phyloP scores from a whole-genome alignment of 2,888 invertebrate genomes.

The Exephanes ischioxanthus region DNA sequence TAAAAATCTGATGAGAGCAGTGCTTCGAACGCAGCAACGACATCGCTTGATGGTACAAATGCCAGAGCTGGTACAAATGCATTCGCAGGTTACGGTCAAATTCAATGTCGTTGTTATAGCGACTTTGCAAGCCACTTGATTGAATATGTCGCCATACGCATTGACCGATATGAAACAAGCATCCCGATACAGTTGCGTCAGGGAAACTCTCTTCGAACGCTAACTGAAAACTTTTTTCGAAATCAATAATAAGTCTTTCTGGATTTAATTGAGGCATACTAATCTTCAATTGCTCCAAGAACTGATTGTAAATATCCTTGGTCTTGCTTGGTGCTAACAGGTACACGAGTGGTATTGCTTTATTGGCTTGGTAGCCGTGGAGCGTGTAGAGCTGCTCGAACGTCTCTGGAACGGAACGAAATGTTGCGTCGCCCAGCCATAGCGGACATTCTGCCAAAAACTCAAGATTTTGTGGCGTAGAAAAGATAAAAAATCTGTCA shows the following conservation, averaged over 20 bases:
- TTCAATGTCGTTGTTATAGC: conserved; percentile 1
- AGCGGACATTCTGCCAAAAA: neutral
- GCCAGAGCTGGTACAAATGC: conserved; percentile 16
- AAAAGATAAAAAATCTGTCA: conserved; percentile 15
- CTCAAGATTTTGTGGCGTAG: conserved; percentile 8
- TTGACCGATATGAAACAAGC: conserved; percentile 46
- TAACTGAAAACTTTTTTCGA: neutral
- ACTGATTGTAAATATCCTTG: neutral
- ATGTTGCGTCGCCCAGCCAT: conserved; percentile 15
- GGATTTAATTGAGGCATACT: neutral
- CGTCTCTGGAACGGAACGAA: neutral
- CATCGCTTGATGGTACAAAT: conserved; percentile 1
- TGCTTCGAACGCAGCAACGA: conserved; percentile 8
- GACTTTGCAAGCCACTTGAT: conserved; percentile 25
- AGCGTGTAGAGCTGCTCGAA: neutral
- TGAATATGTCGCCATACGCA: conserved; percentile 46
- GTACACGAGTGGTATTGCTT: neutral
- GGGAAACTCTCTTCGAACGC: neutral
- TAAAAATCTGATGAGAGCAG: neutral
- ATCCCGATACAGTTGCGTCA: neutral
- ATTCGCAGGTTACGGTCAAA: conserved; percentile 13
- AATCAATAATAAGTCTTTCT: neutral
- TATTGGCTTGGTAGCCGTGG: neutral
- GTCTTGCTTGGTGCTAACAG: neutral
- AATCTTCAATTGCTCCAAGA: neutral